Percentiles rank a stretch among this genome's conserved stretches.
phyloP scores from a whole-genome alignment of 2,113 vertebrate species.

The Saccopteryx bilineata region DNA sequence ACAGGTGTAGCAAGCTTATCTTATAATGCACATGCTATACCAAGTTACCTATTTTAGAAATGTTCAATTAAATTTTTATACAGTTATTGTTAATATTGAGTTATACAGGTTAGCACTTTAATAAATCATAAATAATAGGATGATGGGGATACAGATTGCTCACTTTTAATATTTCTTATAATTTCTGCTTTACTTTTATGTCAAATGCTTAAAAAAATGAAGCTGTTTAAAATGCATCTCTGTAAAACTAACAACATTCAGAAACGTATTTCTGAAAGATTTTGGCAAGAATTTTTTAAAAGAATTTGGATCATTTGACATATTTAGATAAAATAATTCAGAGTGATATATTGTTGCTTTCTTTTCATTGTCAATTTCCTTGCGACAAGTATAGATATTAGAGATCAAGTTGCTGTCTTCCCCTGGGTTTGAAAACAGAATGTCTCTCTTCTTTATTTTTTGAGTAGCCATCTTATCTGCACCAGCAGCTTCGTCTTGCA shows the following conservation, averaged over 20 bases:
- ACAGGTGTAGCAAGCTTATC: not conserved
- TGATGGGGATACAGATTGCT: not conserved
- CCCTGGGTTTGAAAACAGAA: slow-evolving; percentile 51
- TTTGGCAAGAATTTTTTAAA: not conserved
- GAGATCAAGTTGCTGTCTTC: slow-evolving; percentile 50
- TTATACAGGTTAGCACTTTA: not conserved
- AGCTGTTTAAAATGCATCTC: not conserved
- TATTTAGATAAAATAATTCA: slow-evolving; percentile 31
- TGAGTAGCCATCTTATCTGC: slow-evolving; percentile 61
- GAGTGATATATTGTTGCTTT: not conserved
- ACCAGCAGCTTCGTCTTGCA: slow-evolving; percentile 22
- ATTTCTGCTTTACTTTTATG: slow-evolving; percentile 23
- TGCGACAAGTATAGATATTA: not conserved
- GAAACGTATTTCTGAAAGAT: not conserved
- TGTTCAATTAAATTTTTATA: not conserved
- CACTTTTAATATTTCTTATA: slow-evolving; percentile 7
- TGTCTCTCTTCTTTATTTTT: slow-evolving; percentile 52
- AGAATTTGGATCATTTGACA: slow-evolving; percentile 11
- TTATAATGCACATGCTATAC: not conserved
- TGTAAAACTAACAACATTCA: slow-evolving; percentile 7
- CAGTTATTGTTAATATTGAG: not conserved
- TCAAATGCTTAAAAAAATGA: slow-evolving; percentile 15
- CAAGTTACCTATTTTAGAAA: not conserved
- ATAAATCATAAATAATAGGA: slow-evolving; percentile 22
- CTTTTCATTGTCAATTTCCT: slow-evolving; percentile 16